Evolutionary conservation across 2,113 vertebrate genomes (phyloP).

Genomic region (Felis chaus): DNA sequence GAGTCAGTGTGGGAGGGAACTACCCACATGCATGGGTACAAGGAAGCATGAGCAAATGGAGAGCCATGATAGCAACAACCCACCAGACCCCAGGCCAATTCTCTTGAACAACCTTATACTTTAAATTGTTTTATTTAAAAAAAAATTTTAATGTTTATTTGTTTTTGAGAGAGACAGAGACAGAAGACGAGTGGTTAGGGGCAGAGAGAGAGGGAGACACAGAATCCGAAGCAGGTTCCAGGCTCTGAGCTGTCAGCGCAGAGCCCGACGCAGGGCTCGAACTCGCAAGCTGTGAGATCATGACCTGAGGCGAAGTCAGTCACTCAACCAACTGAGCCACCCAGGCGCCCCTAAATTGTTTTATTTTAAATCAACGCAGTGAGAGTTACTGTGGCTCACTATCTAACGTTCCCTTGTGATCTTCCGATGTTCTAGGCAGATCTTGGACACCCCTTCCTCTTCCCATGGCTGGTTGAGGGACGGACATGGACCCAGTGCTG

Average conservation of each 20-base stretch:
- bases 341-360: background rate
- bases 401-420: accelerated
- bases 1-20: background rate
- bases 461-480: accelerated
- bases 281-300: background rate
- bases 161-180: no score
- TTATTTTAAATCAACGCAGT: background rate
- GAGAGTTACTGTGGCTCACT: background rate
- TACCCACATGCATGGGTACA: background rate
- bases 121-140: background rate
- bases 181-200: no score
- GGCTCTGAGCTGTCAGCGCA: background rate
- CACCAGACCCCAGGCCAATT: background rate
- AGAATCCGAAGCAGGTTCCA: background rate
- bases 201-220: background rate
- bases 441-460: no score
- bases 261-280: background rate
- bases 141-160: no score
- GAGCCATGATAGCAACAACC: background rate
- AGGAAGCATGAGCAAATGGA: background rate
- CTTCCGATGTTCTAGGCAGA: background rate
- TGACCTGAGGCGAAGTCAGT: background rate
- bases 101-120: background rate
- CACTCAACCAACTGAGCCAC: background rate
- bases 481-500: background rate